A percentile compares a stretch with the other conserved stretches of the same genome.
phyloP scores from a whole-genome alignment of 2,113 vertebrate species.

The human region DNA sequence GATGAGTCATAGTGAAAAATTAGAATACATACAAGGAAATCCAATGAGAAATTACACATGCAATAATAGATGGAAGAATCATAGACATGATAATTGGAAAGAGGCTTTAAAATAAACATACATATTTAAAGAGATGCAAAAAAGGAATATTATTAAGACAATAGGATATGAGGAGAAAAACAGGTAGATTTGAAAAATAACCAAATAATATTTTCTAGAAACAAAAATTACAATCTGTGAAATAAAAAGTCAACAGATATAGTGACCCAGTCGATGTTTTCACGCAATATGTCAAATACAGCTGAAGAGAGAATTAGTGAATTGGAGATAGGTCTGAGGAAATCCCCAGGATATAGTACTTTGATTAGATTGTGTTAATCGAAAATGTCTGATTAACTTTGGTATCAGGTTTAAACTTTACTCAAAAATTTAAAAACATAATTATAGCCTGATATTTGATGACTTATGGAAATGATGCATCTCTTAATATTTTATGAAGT shows the following conservation, averaged over 20 bases:
- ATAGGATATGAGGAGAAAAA: neutral
- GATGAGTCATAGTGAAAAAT: neutral
- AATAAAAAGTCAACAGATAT: neutral
- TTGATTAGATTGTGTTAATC: neutral
- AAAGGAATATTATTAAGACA: neutral
- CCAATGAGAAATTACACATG: neutral
- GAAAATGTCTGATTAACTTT: neutral
- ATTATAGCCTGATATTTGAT: neutral
- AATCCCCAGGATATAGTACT: neutral
- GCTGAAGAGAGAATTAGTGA: neutral
- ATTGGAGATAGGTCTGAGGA: neutral
- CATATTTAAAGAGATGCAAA: neutral
- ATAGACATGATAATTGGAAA: neutral
- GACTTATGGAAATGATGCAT: neutral
- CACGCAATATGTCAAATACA: neutral
- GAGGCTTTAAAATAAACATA: neutral
- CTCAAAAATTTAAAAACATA: neutral
- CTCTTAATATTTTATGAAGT: neutral
- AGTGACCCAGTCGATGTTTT: neutral
- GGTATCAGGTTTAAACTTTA: neutral
- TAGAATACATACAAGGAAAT: neutral
- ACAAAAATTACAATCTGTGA: neutral
- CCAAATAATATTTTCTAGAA: neutral
- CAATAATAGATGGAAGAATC: neutral
- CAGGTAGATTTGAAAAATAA: neutral